Percentiles rank a stretch among this genome's conserved stretches.
Evolutionary conservation across 2,888 invertebrate species (phyloP).

Genomic region (Troides oblongomaculatus): DNA sequence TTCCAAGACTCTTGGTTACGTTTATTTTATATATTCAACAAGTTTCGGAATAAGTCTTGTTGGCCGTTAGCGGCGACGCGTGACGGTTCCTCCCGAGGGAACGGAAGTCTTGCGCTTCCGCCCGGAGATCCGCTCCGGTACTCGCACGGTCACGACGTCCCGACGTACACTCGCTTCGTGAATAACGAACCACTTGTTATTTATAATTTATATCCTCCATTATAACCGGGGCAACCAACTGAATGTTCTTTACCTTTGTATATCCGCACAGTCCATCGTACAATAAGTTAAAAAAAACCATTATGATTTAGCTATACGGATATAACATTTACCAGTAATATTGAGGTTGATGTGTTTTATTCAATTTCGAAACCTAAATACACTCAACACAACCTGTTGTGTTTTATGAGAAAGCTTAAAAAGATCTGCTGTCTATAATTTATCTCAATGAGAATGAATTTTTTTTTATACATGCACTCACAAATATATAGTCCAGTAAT

Average conservation of each 20-base stretch:
- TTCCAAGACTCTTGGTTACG: background rate
- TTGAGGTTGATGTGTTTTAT: no score
- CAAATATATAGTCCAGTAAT: background rate
- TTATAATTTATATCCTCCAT: conserved; percentile 14
- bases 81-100: conserved; percentile 71
- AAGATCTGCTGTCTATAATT: background rate
- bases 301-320: no score
- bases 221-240: background rate
- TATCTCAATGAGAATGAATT: background rate
- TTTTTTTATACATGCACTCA: background rate
- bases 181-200: conserved; percentile 20
- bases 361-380: no score
- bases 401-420: background rate
- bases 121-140: conserved; percentile 69
- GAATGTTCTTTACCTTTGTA: background rate
- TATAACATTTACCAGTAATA: no score
- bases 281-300: background rate
- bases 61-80: conserved; percentile 48
- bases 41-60: background rate
- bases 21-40: background rate
- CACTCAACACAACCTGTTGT: no score
- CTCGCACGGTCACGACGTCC: conserved; percentile 38
- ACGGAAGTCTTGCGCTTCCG: conserved; percentile 78
- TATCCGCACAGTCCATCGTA: background rate
- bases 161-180: conserved; percentile 20